These are phyloP conservation scores for Galaxias olidus DNA, from an alignment of 2,797 vertebrate genomes.

Conservation along the genomic window DNA sequence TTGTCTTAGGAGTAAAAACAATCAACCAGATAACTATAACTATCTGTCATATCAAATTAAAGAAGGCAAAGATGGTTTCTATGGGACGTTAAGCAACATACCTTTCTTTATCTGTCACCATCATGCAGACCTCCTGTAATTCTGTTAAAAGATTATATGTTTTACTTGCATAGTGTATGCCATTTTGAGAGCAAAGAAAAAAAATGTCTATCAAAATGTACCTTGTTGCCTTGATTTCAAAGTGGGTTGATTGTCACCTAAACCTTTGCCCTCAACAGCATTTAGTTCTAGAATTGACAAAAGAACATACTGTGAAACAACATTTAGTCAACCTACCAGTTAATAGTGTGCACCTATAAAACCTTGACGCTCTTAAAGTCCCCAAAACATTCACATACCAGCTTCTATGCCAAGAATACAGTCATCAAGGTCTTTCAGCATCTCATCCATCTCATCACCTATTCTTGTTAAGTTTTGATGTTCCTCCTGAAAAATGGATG, in stretches of 20 bases:
- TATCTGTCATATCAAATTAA: neutral
- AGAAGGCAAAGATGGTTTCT: too few species aligned
- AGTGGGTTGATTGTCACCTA: constrained; percentile 43
- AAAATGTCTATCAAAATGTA: constrained; percentile 12
- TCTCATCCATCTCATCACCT: constrained; percentile 59
- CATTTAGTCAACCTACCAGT: neutral
- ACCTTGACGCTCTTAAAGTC: neutral
- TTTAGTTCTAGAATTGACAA: constrained; percentile 59
- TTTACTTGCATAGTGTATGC: neutral
- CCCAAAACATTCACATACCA: constrained; percentile 51
- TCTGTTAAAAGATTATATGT: constrained; percentile 41
- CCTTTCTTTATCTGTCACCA: constrained; percentile 58
- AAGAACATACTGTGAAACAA: neutral
- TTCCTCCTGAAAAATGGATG: constrained; percentile 57
- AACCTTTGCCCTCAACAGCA: constrained; percentile 53
- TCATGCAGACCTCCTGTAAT: constrained; percentile 52
- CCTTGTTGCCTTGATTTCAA: constrained; percentile 65
- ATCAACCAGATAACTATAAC: constrained; percentile 1
- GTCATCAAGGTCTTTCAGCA: constrained; percentile 66
- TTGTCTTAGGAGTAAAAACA: constrained; percentile 52
- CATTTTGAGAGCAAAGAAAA: neutral
- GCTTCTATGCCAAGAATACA: constrained; percentile 68
- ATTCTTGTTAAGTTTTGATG: constrained; percentile 61
- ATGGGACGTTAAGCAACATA: constrained; percentile 32
- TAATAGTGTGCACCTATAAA: neutral